Conservation (phyloP, 2,113 vertebrate genomes). For the Bambusicola thoracicus region DNA sequence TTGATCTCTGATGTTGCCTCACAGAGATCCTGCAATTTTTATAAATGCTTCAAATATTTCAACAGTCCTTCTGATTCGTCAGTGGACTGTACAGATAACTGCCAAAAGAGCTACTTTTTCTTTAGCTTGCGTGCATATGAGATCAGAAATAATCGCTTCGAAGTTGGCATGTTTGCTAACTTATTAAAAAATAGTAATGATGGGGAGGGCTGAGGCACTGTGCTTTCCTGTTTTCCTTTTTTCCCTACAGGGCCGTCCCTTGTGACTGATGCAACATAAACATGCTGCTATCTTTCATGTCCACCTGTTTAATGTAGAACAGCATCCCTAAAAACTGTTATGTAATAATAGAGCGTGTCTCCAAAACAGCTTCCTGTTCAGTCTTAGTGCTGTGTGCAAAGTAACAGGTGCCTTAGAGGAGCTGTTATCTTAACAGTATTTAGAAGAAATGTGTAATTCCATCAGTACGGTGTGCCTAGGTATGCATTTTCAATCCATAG, state of each 20-base stretch:
- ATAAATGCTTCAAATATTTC: background rate
- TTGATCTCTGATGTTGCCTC: background rate
- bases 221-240: background rate
- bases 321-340: background rate
- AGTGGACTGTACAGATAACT: background rate
- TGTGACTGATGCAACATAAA: background rate
- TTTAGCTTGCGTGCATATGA: background rate
- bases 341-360: background rate
- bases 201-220: background rate
- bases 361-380: background rate
- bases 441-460: background rate
- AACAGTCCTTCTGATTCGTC: background rate
- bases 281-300: background rate
- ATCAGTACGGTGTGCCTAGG: accelerated
- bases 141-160: background rate
- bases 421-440: background rate
- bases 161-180: accelerated
- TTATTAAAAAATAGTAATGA: background rate
- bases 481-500: background rate
- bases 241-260: background rate
- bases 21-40: background rate
- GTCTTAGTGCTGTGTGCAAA: background rate
- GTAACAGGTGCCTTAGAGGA: background rate
- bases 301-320: background rate
- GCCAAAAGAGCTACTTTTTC: background rate